Conservation (phyloP, 2,113 vertebrate genomes). For the Oncorhynchus kisutch region DNA sequence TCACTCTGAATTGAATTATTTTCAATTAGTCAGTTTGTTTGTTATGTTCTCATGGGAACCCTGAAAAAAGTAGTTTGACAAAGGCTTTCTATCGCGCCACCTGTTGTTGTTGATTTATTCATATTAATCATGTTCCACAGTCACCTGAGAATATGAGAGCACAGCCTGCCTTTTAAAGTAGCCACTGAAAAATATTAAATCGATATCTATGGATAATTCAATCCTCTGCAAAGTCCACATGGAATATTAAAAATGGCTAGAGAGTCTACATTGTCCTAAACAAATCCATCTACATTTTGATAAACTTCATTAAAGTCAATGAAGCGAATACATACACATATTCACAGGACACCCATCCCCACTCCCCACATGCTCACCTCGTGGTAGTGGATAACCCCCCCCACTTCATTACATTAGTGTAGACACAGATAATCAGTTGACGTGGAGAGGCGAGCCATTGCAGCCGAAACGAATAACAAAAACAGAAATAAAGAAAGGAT, state of each 20-base stretch:
- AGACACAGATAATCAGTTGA: background rate
- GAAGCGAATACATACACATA: background rate
- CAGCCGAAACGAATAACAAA: background rate
- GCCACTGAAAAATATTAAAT: too few relatives aligned
- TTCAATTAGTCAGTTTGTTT: slow-evolving; percentile 32
- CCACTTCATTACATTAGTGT: background rate
- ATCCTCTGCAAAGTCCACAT: too few relatives aligned
- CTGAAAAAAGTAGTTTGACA: slow-evolving; percentile 39
- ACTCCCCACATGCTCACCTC: background rate
- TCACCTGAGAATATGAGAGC: slow-evolving; percentile 3
- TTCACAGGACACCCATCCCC: background rate
- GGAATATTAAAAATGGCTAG: too few relatives aligned
- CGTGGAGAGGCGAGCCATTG: too few relatives aligned
- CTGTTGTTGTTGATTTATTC: slow-evolving; percentile 46
- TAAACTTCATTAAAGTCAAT: too few relatives aligned
- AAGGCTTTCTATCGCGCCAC: slow-evolving; percentile 38
- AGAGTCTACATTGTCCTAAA: too few relatives aligned
- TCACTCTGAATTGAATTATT: background rate
- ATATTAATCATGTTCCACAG: slow-evolving; percentile 34
- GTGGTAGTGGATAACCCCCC: too few relatives aligned
- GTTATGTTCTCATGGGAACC: slow-evolving; percentile 49
- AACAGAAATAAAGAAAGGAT: background rate
- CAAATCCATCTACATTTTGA: too few relatives aligned
- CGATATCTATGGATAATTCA: too few relatives aligned
- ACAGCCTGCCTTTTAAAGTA: background rate